These are phyloP conservation scores for Cheilosia vulpina DNA, from an alignment of 2,888 invertebrate species.

Conservation along the genomic window DNA sequence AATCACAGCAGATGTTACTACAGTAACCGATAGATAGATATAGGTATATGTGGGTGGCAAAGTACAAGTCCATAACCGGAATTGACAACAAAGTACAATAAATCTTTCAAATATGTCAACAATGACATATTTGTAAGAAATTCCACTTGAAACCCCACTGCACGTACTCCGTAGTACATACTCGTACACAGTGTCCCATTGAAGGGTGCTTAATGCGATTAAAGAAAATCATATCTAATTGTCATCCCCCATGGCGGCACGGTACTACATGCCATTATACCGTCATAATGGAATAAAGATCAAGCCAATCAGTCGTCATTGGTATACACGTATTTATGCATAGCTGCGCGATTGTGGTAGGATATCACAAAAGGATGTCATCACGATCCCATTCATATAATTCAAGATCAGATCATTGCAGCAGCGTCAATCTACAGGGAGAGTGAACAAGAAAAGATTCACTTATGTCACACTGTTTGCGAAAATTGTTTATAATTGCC, in stretches of 20 bases:
- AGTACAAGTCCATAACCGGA: neutral
- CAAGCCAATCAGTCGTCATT: conserved; percentile 6
- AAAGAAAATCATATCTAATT: conserved; percentile 65
- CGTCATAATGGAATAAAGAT: conserved; percentile 59
- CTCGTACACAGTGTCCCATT: conserved; percentile 20
- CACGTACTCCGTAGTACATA: neutral
- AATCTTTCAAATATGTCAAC: conserved; percentile 37
- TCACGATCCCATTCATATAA: conserved; percentile 13
- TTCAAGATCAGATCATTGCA: conserved; percentile 48
- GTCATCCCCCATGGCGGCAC: conserved; percentile 44
- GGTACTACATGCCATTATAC: conserved; percentile 48
- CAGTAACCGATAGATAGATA: neutral
- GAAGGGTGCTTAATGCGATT: conserved; percentile 63
- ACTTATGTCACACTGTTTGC: conserved; percentile 32
- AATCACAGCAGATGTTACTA: conserved; percentile 4
- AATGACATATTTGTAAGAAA: conserved; percentile 47
- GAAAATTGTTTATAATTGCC: conserved; percentile 56
- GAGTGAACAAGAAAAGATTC: neutral
- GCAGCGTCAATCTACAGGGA: neutral
- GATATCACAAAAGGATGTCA: conserved; percentile 14
- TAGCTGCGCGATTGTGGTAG: neutral
- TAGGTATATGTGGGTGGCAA: neutral
- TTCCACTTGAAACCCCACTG: conserved; percentile 1
- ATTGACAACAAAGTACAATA: neutral
- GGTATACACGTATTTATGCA: neutral